These are phyloP conservation scores for Tineola bisselliella DNA, from an alignment of 2,888 invertebrate genomes.

Conservation along the genomic window DNA sequence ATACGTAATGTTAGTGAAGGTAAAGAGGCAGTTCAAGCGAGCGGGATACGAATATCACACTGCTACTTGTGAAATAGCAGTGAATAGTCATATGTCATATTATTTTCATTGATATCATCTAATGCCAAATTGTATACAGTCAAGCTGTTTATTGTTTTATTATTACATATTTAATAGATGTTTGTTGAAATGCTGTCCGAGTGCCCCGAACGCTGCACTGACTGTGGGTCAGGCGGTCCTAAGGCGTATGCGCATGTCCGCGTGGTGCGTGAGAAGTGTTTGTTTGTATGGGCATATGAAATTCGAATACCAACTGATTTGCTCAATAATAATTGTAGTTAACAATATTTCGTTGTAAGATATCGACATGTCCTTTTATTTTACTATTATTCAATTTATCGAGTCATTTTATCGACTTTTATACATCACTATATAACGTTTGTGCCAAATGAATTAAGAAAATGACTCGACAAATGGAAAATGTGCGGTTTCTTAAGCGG, in stretches of 20 bases:
- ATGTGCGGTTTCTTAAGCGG: not conserved
- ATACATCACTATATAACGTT: not conserved
- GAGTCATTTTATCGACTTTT: not conserved
- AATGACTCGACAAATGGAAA: not conserved
- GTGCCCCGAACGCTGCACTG: too few relatives aligned
- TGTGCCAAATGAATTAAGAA: not conserved
- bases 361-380: not conserved
- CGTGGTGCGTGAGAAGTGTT: not conserved
- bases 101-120: not conserved
- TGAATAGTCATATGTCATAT: not conserved
- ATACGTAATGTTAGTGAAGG: not conserved
- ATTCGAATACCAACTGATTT: constrained; percentile 2
- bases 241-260: not conserved
- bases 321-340: not conserved
- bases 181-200: too few relatives aligned
- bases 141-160: not conserved
- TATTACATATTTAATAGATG: too few relatives aligned
- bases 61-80: not conserved
- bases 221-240: too few relatives aligned
- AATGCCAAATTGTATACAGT: constrained; percentile 4
- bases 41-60: too few relatives aligned
- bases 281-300: not conserved
- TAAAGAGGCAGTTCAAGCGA: not conserved
- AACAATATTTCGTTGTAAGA: not conserved
- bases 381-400: not conserved